Base-by-base conservation (phyloP, 1,140 invertebrate genomes). In the Dryas iulia region DNA sequence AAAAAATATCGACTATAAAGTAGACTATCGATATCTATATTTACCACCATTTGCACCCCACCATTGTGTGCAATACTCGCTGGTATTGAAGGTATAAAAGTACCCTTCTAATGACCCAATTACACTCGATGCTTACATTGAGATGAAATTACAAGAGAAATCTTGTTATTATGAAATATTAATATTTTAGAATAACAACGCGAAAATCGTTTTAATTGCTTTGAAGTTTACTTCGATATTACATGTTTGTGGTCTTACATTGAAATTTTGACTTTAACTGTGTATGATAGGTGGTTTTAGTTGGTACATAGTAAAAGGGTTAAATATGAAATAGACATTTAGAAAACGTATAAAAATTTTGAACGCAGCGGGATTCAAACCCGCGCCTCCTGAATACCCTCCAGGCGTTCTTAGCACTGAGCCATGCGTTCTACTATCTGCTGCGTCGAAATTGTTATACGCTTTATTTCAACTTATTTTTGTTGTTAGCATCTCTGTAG, bases 181-280 rank as follows among this genome's bases (percentile, higher is more conserved):
- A 62, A 62, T 52, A 62, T 62, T 62, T 47, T 30, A 53, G 24
- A 52, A 61, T 52, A 52, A 52, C 35, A 61, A 47, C 11, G 8
- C 30, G 1, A n/a, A 30, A 23, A 35, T 59, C 30, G 58, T 14
- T 59, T 59, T n/a, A 47, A 47, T 39, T 39, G 33, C 39, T 52
- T 53, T 18, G 14, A 62, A 25, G 12, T 56, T 56, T 56, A 21
- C 39, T 3, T 47, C n/a, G n/a, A n/a, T n/a, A n/a, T n/a, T n/a
- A n/a, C n/a, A n/a, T n/a, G 14, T 39, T 39, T 39, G n/a, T 14
- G n/a, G 14, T 39, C 7, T 14, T n/a, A 39, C 6, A 14, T 39
- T 0, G 12, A 18, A 18, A 39, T 35, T n/a, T 35, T n/a, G n/a
- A n/a, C n/a, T n/a, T n/a, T n/a, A n/a, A n/a, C n/a, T n/a, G n/a